phyloP scores from a whole-genome alignment of 2,888 invertebrate genomes.

The Bugula neritina region DNA sequence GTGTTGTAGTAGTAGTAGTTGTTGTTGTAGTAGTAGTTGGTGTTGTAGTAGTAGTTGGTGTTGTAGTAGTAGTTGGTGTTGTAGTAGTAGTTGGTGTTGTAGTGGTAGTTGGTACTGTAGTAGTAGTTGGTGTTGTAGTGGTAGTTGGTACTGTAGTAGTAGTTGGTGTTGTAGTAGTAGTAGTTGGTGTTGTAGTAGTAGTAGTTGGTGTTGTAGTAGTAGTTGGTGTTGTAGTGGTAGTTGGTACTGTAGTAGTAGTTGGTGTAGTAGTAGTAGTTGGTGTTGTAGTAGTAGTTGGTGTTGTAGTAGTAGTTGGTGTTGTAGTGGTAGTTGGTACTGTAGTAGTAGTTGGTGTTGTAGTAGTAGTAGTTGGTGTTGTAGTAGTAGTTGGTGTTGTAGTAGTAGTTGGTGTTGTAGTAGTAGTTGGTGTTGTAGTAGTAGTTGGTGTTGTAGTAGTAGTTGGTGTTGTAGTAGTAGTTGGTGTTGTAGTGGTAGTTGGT shows the following conservation, averaged over 20 bases:
- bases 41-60: neutral
- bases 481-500: neutral
- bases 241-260: constrained; percentile 1
- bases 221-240: constrained; percentile 15
- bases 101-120: constrained; percentile 6
- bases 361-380: neutral
- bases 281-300: constrained; percentile 12
- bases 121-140: constrained; percentile 1
- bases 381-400: neutral
- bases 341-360: neutral
- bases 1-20: neutral
- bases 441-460: neutral
- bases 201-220: constrained; percentile 9
- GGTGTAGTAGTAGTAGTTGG: constrained; percentile 6
- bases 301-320: constrained; percentile 21
- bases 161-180: neutral
- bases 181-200: constrained; percentile 1
- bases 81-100: constrained; percentile 11
- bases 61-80: constrained; percentile 14
- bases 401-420: neutral
- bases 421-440: neutral
- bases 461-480: neutral
- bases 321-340: neutral
- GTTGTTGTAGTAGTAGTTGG: constrained; percentile 4
- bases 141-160: neutral